Base-by-base conservation (phyloP, 2,888 invertebrate species). In the Trypoxylon attenuatum region DNA sequence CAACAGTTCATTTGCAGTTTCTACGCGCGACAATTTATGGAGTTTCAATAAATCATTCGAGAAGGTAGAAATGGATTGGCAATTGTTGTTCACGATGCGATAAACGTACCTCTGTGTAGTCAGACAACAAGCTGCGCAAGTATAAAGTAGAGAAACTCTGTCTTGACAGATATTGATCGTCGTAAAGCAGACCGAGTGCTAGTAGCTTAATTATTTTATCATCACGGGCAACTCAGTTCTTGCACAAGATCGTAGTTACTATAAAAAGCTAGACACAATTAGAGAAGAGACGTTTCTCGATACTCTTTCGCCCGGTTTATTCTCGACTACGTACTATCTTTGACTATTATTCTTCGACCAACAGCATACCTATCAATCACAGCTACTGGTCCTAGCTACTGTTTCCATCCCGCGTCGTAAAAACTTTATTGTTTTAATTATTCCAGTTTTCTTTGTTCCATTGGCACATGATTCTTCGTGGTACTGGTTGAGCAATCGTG, bases 351-450 rank as follows among this genome's bases (percentile, higher is more conserved):
- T 72, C 59, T 27, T n/a, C n/a, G n/a, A 49, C 38, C 50, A 50
- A 39, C 45, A 67, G 64, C 56, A 54, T 55, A 63, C 63, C 65
- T 58, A 72, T 69, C 64, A 67, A 73, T 64, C 56, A 61, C 43
- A 19, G 42, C 46, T n/a, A n/a, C 29, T 41, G 38, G 18, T 39
- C 22, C 25, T 39, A 15, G 27, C 47, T 49, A 21, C 21, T 60
- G 60, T 64, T 71, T 39, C 33, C 16, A 10, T n/a, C n/a, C n/a
- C n/a, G 23, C 27, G 19, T 45, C 13, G 33, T 51, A 71, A 72
- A 52, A 69, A 69, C 45, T 73, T 71, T 66, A 71, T 73, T 65
- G 71, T 65, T 68, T 69, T 69, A 69, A 69, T 73, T 73, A 61
- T 61, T 49, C 43, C 21, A 29, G 6, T 25, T 56, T 58, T 64